Evolutionary conservation across 2,888 invertebrate species (phyloP).

Genomic region (Coronaproctus castanopsis): DNA sequence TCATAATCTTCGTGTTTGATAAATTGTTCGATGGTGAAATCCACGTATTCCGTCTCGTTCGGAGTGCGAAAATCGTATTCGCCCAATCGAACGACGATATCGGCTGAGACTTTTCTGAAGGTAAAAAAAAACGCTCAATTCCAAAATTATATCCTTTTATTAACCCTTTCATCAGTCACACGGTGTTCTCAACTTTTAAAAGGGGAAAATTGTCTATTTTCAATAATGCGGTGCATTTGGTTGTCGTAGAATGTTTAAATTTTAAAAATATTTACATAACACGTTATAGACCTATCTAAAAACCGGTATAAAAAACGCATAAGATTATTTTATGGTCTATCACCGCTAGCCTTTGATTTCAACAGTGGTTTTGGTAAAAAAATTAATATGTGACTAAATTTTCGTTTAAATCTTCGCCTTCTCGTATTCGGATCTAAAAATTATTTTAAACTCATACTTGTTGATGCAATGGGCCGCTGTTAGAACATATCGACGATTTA

Average conservation of each 20-base stretch:
- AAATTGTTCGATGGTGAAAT: constrained; percentile 45
- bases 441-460: constrained; percentile 32
- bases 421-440: no score
- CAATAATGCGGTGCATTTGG: constrained; percentile 14
- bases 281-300: no score
- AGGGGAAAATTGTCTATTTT: not conserved
- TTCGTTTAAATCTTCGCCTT: no score
- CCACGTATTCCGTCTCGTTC: constrained; percentile 48
- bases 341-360: no score
- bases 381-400: no score
- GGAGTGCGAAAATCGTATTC: constrained; percentile 51
- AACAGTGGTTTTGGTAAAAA: no score
- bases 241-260: not conserved
- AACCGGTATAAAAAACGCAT: no score
- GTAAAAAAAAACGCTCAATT: constrained; percentile 24
- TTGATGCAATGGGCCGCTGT: constrained; percentile 55
- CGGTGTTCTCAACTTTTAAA: no score
- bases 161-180: no score
- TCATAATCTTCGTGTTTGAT: constrained; percentile 47
- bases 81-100: constrained; percentile 50
- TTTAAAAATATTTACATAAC: no score
- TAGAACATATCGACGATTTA: constrained; percentile 55
- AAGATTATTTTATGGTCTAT: no score
- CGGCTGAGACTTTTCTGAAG: constrained; percentile 35
- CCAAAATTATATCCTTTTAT: no score